Base-by-base conservation (phyloP, 2,888 invertebrate species). In the Biston stratarius region DNA sequence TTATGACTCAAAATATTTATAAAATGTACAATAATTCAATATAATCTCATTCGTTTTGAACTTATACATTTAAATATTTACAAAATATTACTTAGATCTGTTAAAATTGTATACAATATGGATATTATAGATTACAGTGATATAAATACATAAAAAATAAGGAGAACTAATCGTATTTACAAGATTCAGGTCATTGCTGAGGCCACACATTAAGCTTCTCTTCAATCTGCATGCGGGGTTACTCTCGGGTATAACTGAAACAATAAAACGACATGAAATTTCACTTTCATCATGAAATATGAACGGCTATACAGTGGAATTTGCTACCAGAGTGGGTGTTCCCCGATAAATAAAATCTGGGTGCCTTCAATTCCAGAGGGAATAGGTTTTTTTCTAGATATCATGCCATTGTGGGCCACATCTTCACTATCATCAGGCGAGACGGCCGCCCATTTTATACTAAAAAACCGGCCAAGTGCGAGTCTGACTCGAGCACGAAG, bases 241-340 rank as follows among this genome's bases (percentile, higher is more conserved):
- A 95, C 95, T 89, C 95, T 94, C 81, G 95, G 95, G 85, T 95
- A 95, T 86, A 95, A 93, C 95, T 95, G 93, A 0, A 94, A 94
- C 74, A 81, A 83, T 74, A 76, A 76, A 77, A 71, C 5, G 24
- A 24, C 24, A 24, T 24, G 24, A 24, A 24, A 24, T 24, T 24
- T 24, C 24, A 24, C 24, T 24, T 24, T 24, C 24, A 24, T 24
- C 24, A 24, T n/a, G n/a, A n/a, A n/a, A n/a, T 24, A 24, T 3
- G 3, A 24, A 24, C 24, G 1, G 24, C 24, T 24, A 24, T 24
- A 24, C 1, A 24, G 24, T 24, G 24, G 24, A 24, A 24, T 24
- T 3, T 24, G 3, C 24, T 24, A 3, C 24, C 24, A 1, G 24
- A 24, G 24, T 24, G 24, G 24, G 24, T 2, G 24, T 24, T 24